Conservation (phyloP, 2,797 vertebrate species). For the Sphaeramia orbicularis region DNA sequence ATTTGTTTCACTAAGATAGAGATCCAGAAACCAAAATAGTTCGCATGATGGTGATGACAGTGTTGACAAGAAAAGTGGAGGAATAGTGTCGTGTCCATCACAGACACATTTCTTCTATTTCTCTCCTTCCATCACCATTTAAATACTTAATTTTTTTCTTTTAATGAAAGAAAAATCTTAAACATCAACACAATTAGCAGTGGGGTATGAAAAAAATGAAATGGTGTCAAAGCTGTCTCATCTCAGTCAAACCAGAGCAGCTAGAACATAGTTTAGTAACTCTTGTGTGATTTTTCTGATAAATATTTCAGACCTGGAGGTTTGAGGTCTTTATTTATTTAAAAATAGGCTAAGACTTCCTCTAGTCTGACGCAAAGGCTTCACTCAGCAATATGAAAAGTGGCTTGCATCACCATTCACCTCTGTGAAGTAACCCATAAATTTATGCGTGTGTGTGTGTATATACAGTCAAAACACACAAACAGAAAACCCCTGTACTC, state of each 20-base stretch:
- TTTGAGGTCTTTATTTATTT: slow-evolving; percentile 80
- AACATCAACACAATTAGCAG: slow-evolving; percentile 21
- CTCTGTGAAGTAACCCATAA: slow-evolving; percentile 26
- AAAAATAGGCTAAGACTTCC: slow-evolving; percentile 67
- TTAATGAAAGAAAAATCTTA: slow-evolving; percentile 19
- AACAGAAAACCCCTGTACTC: slow-evolving; percentile 4
- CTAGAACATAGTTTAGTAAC: slow-evolving; percentile 53
- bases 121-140: neutral
- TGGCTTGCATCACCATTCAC: slow-evolving; percentile 43
- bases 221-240: slow-evolving; percentile 24
- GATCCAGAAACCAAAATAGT: slow-evolving; percentile 51
- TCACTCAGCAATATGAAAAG: slow-evolving; percentile 60
- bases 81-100: neutral
- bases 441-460: neutral
- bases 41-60: slow-evolving; percentile 26
- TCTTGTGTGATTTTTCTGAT: slow-evolving; percentile 70
- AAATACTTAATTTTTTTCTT: slow-evolving; percentile 9
- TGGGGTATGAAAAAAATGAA: slow-evolving; percentile 23
- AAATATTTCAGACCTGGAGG: slow-evolving; percentile 78
- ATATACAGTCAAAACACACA: neutral
- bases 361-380: slow-evolving; percentile 66
- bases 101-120: neutral
- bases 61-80: slow-evolving; percentile 32
- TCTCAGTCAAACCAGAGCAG: slow-evolving; percentile 38
- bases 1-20: slow-evolving; percentile 39